A percentile compares a stretch with the other conserved stretches of the same genome.
phyloP scores from a whole-genome alignment of 1,140 invertebrate species.

The Caerostris extrusa region DNA sequence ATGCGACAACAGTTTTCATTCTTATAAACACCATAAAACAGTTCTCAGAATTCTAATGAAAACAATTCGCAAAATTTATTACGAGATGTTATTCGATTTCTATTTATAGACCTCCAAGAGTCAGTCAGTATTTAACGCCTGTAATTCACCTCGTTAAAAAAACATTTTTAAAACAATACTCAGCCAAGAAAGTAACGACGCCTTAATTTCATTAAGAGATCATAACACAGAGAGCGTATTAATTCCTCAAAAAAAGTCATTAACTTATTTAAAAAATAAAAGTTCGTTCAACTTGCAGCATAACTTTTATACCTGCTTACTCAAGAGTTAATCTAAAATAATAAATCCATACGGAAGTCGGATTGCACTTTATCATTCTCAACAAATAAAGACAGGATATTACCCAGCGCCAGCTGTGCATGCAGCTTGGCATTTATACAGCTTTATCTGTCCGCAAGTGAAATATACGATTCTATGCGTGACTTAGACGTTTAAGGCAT shows the following conservation, averaged over 20 bases:
- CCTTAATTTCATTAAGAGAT: conserved; percentile 19
- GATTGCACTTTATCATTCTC: conserved; percentile 35
- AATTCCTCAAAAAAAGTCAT: neutral
- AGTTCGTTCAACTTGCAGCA: conserved; percentile 34
- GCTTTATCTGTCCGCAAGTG: neutral
- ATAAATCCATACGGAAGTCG: conserved; percentile 48
- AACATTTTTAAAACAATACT: neutral
- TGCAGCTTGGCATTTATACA: neutral
- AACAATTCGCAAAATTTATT: neutral
- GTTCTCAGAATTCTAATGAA: neutral
- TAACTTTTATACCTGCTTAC: conserved; percentile 11
- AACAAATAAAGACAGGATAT: conserved; percentile 39
- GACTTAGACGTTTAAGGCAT: neutral
- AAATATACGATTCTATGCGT: neutral
- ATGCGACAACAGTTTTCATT: neutral
- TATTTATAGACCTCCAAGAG: neutral
- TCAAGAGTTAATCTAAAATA: conserved; percentile 39
- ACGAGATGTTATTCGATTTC: neutral
- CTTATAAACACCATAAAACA: neutral
- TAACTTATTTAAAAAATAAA: neutral
- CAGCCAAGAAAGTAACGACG: neutral
- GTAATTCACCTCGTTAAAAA: neutral
- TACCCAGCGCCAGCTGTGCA: conserved; percentile 13
- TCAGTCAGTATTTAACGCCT: neutral
- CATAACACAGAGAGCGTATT: neutral